Evolutionary conservation across 2,888 invertebrate species (phyloP).

Genomic region (Cephus sareptanus): DNA sequence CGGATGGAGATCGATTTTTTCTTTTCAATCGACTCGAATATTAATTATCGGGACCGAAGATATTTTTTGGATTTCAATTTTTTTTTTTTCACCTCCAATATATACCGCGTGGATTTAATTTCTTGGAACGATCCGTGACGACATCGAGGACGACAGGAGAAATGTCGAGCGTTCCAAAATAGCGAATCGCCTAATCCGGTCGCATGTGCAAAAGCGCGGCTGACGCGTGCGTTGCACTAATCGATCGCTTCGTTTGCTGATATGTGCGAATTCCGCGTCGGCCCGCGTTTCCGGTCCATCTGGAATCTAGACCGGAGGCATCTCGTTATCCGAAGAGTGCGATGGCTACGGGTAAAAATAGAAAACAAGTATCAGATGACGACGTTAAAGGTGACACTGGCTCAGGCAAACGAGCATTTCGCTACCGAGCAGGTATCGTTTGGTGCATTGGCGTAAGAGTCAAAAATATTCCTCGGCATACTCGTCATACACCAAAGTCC

Average conservation of each 20-base stretch:
- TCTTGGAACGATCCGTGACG: no score
- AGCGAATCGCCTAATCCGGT: no score
- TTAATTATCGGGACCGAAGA: no score
- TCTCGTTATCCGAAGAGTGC: not conserved
- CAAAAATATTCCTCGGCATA: not conserved
- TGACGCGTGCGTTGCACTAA: conserved; percentile 19
- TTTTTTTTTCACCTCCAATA: no score
- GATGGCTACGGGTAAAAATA: not conserved
- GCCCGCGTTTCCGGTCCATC: conserved; percentile 29
- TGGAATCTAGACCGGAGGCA: not conserved
- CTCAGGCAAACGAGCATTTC: not conserved
- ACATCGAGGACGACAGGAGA: no score
- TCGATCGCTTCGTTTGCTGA: conserved; percentile 12
- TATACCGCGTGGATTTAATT: no score
- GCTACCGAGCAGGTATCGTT: not conserved
- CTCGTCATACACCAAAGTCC: not conserved
- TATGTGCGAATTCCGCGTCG: conserved; percentile 20
- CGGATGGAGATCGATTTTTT: no score
- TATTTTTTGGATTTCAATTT: no score
- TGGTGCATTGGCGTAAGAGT: conserved; percentile 1
- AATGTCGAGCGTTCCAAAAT: no score
- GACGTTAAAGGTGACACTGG: conserved; percentile 18
- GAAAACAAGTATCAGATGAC: not conserved
- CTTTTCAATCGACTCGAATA: no score
- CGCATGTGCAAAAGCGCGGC: not conserved